Base-by-base conservation (phyloP, 2,113 vertebrate species). In the Phoenicopterus ruber region DNA sequence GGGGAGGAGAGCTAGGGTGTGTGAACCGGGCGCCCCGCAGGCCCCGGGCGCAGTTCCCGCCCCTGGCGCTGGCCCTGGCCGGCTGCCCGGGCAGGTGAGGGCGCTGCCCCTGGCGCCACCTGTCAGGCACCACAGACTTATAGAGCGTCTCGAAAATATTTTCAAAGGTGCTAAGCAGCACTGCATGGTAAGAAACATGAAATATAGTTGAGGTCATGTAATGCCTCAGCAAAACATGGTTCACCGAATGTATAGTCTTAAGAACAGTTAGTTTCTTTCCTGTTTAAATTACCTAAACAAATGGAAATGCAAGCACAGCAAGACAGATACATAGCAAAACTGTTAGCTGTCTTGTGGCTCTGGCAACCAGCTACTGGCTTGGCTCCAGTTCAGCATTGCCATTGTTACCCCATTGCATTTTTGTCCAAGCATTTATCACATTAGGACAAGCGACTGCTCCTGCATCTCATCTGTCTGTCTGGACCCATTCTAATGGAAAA, bases 241-340 rank as follows among this genome's bases (percentile, higher is more conserved):
- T 80, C 44, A 13, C 20, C 1, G 10, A 54, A 7, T 1, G 1
- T 12, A 15, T 3, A 2, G 21, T 1, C 18, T 44, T 49, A 31
- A 26, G 19, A 38, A 8, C 38, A 28, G 32, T 4, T 44, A 3
- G 0, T 12, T 49, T n/a, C 13, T 70, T 63, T 86, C 28, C 54
- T 40, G 1, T 66, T 36, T 57, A 17, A 78, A 47, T 74, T 42
- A 25, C 26, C 25, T 13, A 19, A 16, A 38, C 7, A 22, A 57
- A 40, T 9, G 22, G 62, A 65, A 90, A 49, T 0, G 4, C 58
- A 31, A 28, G 13, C 34, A 17, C 17, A 72, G 58, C 67, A 46
- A 44, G 9, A 34, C 20, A 5, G 29, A 38, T 19, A 2, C 6
- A 2, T 1, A 49, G 67, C 42, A n/a, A 40, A 42, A 4, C 13